Base-by-base conservation (phyloP, 2,888 invertebrate species). In the Rhamnusium bicolor region DNA sequence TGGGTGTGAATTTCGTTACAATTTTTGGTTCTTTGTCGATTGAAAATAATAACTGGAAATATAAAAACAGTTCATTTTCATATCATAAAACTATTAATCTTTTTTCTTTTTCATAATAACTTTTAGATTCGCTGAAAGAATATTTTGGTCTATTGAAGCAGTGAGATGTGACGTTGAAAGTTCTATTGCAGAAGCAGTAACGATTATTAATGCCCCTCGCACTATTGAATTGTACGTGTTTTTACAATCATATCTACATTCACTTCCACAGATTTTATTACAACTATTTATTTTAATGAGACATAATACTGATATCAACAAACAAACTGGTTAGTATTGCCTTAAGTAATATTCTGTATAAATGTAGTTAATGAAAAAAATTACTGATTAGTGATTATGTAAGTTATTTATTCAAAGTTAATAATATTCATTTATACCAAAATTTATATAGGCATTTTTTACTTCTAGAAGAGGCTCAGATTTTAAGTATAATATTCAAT, bases 131-230 rank as follows among this genome's bases (percentile, higher is more conserved):
- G 91, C 92, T 60, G 91, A 92, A 82, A 91, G 92, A 77, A 91
- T 95, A 84, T 95, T 95, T 84, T 93, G 95, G 92, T 92, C 93
- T 81, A 89, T 94, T 54, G 95, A 95, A 85, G 93, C 93, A 10
- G 89, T 93, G 6, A 91, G 90, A 80, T 91, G 91, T 32, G 85
- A 89, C 10, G 91, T 93, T 75, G 90, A 92, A 49, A 89, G 90
- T 47, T 90, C 92, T 74, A 90, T 91, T 12, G 88, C 89, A 81
- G 91, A 92, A 74, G 92, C 94, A 10, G 84, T 94, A 56, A 82
- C 88, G 7, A 88, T 89, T 71, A 91, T 92, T 4, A 90, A 91
- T 19, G 90, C 91, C 66, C 92, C 93, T 0, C 92, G 94, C 19
- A 91, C 92, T n/a, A 90, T 93, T 78, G 95, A 95, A 84, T 88